Conservation (phyloP, 1,140 invertebrate genomes). For the Melitaea cinxia region DNA sequence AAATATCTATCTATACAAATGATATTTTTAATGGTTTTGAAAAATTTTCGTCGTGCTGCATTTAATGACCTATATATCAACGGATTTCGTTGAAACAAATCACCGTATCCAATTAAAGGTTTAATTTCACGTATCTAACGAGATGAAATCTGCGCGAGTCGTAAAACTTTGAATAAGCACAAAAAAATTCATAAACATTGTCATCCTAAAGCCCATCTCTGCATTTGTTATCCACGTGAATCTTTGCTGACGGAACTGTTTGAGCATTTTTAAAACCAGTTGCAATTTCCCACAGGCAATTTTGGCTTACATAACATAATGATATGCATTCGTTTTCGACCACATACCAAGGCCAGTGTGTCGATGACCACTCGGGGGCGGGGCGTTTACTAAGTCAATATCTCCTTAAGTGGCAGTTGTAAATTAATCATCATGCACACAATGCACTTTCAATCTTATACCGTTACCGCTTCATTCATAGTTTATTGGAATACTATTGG, state of each 20-base stretch:
- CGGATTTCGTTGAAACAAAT: slow-evolving; percentile 29
- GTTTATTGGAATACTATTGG: slow-evolving; percentile 23
- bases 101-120: slow-evolving; percentile 39
- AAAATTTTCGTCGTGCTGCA: slow-evolving; percentile 9
- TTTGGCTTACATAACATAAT: slow-evolving; percentile 64
- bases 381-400: slow-evolving; percentile 64
- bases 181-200: slow-evolving; percentile 19
- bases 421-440: slow-evolving; percentile 67
- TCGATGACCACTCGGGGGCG: slow-evolving; percentile 59
- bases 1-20: slow-evolving; percentile 34
- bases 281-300: slow-evolving; percentile 68
- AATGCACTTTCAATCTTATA: slow-evolving; percentile 75
- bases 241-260: slow-evolving; percentile 54
- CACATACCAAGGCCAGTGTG: slow-evolving; percentile 59
- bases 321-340: slow-evolving; percentile 66
- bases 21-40: slow-evolving; percentile 14
- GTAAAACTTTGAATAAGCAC: slow-evolving; percentile 15
- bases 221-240: slow-evolving; percentile 45
- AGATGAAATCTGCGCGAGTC: slow-evolving; percentile 14
- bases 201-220: slow-evolving; percentile 40
- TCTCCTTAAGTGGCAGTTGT: slow-evolving; percentile 67
- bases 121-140: slow-evolving; percentile 20
- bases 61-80: slow-evolving; percentile 32
- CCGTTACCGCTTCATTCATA: slow-evolving; percentile 63
- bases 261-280: slow-evolving; percentile 62